phyloP scores from a whole-genome alignment of 2,797 vertebrate species.

The Hapalemur alaotrensis region DNA sequence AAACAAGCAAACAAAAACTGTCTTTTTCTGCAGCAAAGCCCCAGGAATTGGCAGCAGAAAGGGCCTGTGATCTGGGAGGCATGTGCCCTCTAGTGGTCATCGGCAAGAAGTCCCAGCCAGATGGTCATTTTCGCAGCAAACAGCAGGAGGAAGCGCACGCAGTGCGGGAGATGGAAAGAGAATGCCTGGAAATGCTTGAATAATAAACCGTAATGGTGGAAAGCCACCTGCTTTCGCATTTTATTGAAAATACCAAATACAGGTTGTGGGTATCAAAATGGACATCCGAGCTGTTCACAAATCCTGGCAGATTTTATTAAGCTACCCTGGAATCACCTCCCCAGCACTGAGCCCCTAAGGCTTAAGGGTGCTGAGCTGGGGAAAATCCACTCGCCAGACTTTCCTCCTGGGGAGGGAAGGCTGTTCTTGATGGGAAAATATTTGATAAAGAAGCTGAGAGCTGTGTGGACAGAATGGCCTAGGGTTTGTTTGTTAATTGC shows the following conservation, averaged over 20 bases:
- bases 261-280: neutral
- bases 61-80: neutral
- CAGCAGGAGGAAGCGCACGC: neutral
- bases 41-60: neutral
- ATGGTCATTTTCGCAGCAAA: neutral
- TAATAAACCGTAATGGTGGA: neutral
- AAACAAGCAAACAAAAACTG: neutral
- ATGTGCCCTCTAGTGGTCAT: slow-evolving; percentile 74
- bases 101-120: slow-evolving; percentile 11
- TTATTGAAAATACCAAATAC: slow-evolving; percentile 5
- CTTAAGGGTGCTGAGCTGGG: neutral
- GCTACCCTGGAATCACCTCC: neutral
- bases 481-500: neutral
- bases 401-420: neutral
- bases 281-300: neutral
- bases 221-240: neutral
- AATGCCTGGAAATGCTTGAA: neutral
- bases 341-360: neutral
- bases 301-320: neutral
- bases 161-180: neutral
- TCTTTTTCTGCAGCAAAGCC: slow-evolving; percentile 14
- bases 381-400: neutral
- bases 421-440: neutral
- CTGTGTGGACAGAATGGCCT: neutral
- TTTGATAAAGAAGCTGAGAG: neutral